Conservation (phyloP, 1,140 invertebrate species). For the Cylas formicarius region DNA sequence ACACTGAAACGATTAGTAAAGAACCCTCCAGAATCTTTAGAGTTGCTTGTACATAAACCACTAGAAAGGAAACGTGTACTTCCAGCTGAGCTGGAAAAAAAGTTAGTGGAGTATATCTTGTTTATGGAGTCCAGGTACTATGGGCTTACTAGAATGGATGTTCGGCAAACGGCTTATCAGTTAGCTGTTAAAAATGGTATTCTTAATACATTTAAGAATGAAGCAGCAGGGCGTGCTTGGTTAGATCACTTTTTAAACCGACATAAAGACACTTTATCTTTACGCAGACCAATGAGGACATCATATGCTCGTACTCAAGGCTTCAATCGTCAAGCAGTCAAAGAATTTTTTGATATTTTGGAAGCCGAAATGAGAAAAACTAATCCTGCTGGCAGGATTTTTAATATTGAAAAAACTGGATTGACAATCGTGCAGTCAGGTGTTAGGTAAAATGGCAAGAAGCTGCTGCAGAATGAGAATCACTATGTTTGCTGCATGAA, state of each 20-base stretch:
- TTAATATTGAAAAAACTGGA: no score
- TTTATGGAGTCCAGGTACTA: slow-evolving; percentile 6
- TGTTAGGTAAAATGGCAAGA: no score
- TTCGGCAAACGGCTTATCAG: slow-evolving; percentile 1
- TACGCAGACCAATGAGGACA: slow-evolving; percentile 3
- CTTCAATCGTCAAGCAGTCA: slow-evolving; percentile 8
- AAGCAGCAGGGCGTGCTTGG: slow-evolving; percentile 2
- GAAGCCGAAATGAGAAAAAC: no score
- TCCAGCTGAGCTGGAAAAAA: no score
- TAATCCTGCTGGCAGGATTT: no score
- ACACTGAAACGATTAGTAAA: no score
- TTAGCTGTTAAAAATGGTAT: slow-evolving; percentile 5
- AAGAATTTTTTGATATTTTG: slow-evolving; percentile 11
- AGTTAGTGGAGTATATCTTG: neutral
- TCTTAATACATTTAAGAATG: slow-evolving; percentile 5
- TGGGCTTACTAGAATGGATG: slow-evolving; percentile 12
- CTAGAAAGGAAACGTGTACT: no score
- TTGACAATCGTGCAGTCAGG: no score
- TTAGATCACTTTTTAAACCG: slow-evolving; percentile 3
- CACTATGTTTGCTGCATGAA: no score
- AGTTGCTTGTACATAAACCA: no score
- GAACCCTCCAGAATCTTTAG: no score
- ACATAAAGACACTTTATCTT: slow-evolving; percentile 1
- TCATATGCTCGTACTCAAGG: slow-evolving; percentile 1
- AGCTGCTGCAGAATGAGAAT: no score